Conservation (phyloP, 2,797 vertebrate species). For the Myotis daubentonii region DNA sequence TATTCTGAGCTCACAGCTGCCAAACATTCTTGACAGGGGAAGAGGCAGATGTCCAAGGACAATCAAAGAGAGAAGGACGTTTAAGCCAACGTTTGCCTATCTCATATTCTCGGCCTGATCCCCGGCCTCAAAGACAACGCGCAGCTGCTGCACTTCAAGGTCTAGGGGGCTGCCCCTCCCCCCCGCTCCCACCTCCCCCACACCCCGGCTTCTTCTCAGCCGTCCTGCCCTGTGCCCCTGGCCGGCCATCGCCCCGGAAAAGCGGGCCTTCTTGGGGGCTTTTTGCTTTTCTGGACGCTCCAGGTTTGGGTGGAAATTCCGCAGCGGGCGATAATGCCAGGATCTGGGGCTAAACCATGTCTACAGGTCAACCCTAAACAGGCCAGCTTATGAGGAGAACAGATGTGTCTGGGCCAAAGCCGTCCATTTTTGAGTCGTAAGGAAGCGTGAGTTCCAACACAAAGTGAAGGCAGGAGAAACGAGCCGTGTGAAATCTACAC, state of each 20-base stretch:
- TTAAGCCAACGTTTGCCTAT: constrained; percentile 98
- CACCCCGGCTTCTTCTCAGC: constrained; percentile 66
- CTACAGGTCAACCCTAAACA: constrained; percentile 44
- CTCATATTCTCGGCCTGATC: constrained; percentile 94
- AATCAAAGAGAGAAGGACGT: constrained; percentile 98
- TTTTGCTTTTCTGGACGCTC: constrained; percentile 62
- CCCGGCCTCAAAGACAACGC: constrained; percentile 93
- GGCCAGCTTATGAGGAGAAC: constrained; percentile 69
- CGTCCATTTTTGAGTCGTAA: not conserved
- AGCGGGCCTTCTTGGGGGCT: constrained; percentile 74
- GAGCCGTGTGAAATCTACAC: not conserved
- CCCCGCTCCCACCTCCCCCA: constrained; percentile 75
- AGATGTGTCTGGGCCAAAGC: not conserved
- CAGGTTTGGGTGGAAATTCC: constrained; percentile 66
- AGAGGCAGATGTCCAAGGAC: constrained; percentile 99
- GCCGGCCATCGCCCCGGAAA: constrained; percentile 76
- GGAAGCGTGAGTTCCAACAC: constrained; percentile 27
- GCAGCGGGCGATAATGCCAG: constrained; percentile 63
- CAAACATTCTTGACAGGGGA: constrained; percentile 97
- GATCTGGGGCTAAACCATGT: constrained; percentile 35
- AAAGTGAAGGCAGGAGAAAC: not conserved
- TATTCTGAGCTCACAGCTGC: constrained; percentile 98
- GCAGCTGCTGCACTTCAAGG: constrained; percentile 96
- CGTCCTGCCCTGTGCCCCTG: constrained; percentile 87
- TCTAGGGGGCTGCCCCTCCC: constrained; percentile 86